Evolutionary conservation across 2,113 vertebrate species (phyloP), one percentile per base, ranked within the genome.

Genomic region (Oncorhynchus clarkii): DNA sequence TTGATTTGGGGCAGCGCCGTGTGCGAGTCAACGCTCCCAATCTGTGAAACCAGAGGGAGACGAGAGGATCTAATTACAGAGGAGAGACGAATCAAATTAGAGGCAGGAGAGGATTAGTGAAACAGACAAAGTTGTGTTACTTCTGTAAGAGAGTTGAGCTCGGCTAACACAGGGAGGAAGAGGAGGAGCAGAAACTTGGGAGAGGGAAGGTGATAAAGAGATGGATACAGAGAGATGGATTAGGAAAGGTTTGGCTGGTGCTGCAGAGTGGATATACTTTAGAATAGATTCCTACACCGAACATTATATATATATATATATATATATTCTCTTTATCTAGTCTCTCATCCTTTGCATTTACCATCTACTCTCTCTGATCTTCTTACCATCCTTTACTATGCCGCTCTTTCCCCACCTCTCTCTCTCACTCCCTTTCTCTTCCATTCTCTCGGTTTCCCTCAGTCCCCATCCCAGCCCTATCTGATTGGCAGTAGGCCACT

Each of bases 401-500:
- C 54, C 27, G 22, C 24, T 26, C 65, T 75, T 29, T 27, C 45
- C 22, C 45, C 29, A 8, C n/a, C 14, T 54, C 13, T 22, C 57
- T 9, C 34, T 67, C 7, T 48, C 31, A 34, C 31, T 27, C 49
- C 71, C 70, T 65, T 75, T 62, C 71, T 74, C 71, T 34, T 22
- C 24, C n/a, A 51, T 13, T 7, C 60, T 78, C 78, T 74, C 22
- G 2, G 22, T n/a, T 4, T 34, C 16, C 24, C 24, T 11, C 45
- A 4, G 20, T 71, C 62, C 51, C 68, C 84, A 71, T 81, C 84
- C 79, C 82, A 82, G 73, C 77, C 78, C 2, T 90, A 92, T 93
- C 90, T 89, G 90, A 93, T 91, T 81, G 90, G 90, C 90, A 83
- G 80, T 1, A 39, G 60, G 88, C 90, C 89, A 88, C 86, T 89